A percentile compares a stretch with the other conserved stretches of the same genome.
phyloP scores from a whole-genome alignment of 2,888 invertebrate species.

The Chaitophorus viminalis region DNA sequence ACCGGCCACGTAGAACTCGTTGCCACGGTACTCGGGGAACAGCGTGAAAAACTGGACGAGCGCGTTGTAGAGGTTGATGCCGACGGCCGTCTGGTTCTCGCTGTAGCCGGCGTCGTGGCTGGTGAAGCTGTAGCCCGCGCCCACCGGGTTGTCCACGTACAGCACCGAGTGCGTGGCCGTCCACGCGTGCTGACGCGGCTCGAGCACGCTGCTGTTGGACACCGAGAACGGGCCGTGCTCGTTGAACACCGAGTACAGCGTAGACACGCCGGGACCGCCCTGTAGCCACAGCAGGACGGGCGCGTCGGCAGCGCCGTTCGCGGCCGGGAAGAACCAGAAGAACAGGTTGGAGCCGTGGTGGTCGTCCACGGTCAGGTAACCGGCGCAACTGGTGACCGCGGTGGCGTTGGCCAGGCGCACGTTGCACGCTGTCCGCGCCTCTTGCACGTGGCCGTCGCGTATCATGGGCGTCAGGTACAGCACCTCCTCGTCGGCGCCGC shows the following conservation, averaged over 20 bases:
- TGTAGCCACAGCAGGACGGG: constrained; percentile 85
- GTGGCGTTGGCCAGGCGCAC: constrained; percentile 65
- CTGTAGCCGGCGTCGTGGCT: constrained; percentile 80
- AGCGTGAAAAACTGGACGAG: constrained; percentile 84
- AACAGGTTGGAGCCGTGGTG: constrained; percentile 69
- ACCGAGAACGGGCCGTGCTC: constrained; percentile 85
- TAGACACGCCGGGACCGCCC: constrained; percentile 86
- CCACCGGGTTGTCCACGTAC: constrained; percentile 93
- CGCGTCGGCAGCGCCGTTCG: constrained; percentile 69
- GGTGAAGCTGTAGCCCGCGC: constrained; percentile 92
- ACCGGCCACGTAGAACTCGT: constrained; percentile 87
- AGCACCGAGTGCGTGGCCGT: constrained; percentile 80
- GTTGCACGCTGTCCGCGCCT: constrained; percentile 51
- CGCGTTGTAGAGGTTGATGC: constrained; percentile 80
- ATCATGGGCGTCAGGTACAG: constrained; percentile 55
- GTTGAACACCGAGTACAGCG: constrained; percentile 81
- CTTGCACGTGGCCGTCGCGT: constrained; percentile 6
- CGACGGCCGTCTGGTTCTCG: constrained; percentile 81
- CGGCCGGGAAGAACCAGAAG: constrained; percentile 70
- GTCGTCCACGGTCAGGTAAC: constrained; percentile 74
- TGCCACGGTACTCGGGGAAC: constrained; percentile 79
- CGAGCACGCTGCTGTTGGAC: constrained; percentile 82
- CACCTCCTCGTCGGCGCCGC: background rate
- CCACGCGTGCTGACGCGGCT: constrained; percentile 80
- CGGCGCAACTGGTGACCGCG: constrained; percentile 71